Evolutionary conservation across 1,140 invertebrate species (phyloP), one percentile per base, ranked within the genome.

Genomic region (Pseudachorutes palmiensis): DNA sequence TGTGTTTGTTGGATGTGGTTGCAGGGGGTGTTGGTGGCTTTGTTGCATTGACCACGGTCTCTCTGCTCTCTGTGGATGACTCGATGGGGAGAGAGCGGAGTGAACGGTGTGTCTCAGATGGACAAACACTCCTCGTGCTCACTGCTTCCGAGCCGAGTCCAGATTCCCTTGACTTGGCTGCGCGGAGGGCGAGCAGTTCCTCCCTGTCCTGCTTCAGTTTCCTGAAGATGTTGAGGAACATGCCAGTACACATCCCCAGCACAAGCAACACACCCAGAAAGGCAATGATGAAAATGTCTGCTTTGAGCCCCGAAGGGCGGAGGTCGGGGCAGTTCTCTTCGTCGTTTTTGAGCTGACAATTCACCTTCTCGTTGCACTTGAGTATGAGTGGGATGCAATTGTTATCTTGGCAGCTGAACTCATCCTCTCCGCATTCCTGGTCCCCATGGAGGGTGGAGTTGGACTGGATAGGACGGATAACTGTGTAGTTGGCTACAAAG

Each of bases 231-330:
- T 92, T 92, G 79, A 88, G 90, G 49, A 91, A 81, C 77, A 92
- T 90, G 33, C 89, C 88, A 71, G 88, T 86, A 75, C 88, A 90
- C 86, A 95, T 90, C 19, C 90, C 91, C 33, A 86, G 86, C 62
- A 94, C 82, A 49, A 94, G 91, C 28, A 92, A 78, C 16, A 87
- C 88, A 76, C 94, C 94, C 33, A 95, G 87, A n/a, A 92, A 84
- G 68, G 94, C 83, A 61, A 94, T 94, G 70, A 93, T 90, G 71
- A 91, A 82, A 75, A 94, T 90, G 76, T 94, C 89, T 55, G 88
- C 84, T 1, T 76, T 69, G 30, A 68, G 45, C 58, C 66, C 59
- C 24, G 63, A 28, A 14, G 55, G 28, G 33, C 19, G 48, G 12
- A 28, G 26, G 29, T 64, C 22, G 1, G 29, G 58, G 57, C 70